These are phyloP conservation scores for Aphaenogaster rudis DNA, from an alignment of 1,140 invertebrate species.

Conservation along the genomic window DNA sequence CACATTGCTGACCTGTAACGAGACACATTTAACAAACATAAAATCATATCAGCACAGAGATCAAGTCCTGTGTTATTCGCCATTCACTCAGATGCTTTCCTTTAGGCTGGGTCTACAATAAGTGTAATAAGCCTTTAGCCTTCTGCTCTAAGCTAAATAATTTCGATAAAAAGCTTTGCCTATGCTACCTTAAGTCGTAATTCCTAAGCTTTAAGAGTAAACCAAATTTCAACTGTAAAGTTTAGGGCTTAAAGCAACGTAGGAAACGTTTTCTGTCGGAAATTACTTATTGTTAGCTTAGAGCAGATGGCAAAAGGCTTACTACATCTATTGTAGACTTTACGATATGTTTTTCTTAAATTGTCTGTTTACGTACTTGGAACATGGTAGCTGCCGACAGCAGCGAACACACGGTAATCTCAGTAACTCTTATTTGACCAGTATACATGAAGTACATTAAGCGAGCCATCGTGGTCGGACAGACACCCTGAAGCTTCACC, in stretches of 20 bases:
- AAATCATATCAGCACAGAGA: neutral
- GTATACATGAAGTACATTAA: conserved; percentile 97
- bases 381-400: conserved; percentile 97
- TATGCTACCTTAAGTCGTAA: too few relatives aligned
- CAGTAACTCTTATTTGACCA: conserved; percentile 95
- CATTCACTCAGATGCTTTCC: neutral
- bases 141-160: too few relatives aligned
- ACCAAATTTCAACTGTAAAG: too few relatives aligned
- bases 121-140: too few relatives aligned
- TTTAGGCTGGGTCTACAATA: too few relatives aligned
- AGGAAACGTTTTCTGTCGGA: too few relatives aligned
- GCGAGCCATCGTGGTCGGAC: conserved; percentile 93
- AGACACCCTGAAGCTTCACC: conserved; percentile 95
- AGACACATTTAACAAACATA: neutral
- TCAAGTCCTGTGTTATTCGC: neutral
- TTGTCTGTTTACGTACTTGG: conserved; percentile 90
- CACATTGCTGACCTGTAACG: conserved; percentile 92
- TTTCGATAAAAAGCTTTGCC: too few relatives aligned
- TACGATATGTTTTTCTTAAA: neutral
- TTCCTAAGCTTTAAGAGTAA: too few relatives aligned
- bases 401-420: conserved; percentile 95
- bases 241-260: too few relatives aligned
- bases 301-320: too few relatives aligned
- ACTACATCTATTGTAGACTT: neutral
- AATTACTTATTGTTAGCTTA: too few relatives aligned